Evolutionary conservation across 2,888 invertebrate genomes (phyloP).

Genomic region (Pachliopta kotzebuea): DNA sequence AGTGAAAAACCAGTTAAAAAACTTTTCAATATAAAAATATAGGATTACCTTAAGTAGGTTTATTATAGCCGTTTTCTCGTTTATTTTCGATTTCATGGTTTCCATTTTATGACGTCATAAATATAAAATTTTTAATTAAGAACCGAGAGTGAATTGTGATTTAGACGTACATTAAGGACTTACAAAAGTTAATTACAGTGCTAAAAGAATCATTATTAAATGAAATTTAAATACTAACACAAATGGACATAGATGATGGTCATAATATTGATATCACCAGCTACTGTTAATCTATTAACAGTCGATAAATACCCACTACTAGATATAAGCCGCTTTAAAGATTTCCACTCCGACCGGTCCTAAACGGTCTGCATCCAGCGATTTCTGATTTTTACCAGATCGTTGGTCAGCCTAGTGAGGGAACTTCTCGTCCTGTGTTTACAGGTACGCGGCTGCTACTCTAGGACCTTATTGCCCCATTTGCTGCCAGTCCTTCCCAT

Average conservation of each 20-base stretch:
- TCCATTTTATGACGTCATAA: slow-evolving; percentile 11
- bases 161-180: slow-evolving; percentile 3
- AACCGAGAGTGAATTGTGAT: slow-evolving; percentile 1
- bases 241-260: background rate
- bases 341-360: too few species aligned
- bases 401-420: too few species aligned
- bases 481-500: too few species aligned
- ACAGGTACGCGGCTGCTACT: too few species aligned
- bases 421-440: too few species aligned
- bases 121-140: slow-evolving; percentile 18
- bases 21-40: background rate
- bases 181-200: slow-evolving; percentile 1
- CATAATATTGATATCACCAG: background rate
- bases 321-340: too few species aligned
- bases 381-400: too few species aligned
- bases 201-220: background rate
- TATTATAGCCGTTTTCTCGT: slow-evolving; percentile 8
- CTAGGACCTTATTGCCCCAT: too few species aligned
- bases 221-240: background rate
- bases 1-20: too few species aligned
- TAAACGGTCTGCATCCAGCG: too few species aligned
- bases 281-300: too few species aligned
- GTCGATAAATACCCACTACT: too few species aligned
- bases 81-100: slow-evolving; percentile 1
- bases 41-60: background rate